Base-by-base conservation (phyloP, 1,140 invertebrate genomes). In the Nomia melanderi region DNA sequence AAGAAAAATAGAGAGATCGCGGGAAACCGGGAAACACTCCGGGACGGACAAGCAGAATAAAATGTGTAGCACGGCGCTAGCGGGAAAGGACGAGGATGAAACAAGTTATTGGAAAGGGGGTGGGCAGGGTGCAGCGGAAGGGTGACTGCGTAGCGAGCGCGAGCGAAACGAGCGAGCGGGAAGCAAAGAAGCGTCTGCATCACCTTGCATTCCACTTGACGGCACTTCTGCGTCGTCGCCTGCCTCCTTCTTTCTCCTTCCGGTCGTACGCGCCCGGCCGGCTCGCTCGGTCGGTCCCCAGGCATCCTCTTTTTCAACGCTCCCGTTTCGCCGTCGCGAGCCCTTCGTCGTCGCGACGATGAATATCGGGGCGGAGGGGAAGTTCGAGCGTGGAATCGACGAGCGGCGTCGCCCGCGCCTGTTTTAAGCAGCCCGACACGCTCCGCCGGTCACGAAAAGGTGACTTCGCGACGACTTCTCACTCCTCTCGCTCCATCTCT, bases 171-270 rank as follows among this genome's bases (percentile, higher is more conserved):
- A 78, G 71, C 36, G 59, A 67, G 54, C 23, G 64, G 63, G 67
- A 67, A 39, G 81, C 70, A 69, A 8, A 63, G 56, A 50, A 65
- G 74, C 64, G 67, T 73, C 67, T 82, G 59, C 81, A 73, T 81
- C 81, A 82, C 81, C 81, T 83, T 82, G 79, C 81, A 69, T 81
- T 83, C 79, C 57, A 82, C 81, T 83, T 77, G 66, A 77, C 74
- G 79, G 81, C 64, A 83, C 81, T 83, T 83, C 67, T 82, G 75
- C 81, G 76, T 83, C 81, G 81, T 62, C 81, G 81, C 63, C 69
- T 64, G 39, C 39, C 59, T 65, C 59, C 75, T 77, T 81, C 81
- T 82, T 81, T 82, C 65, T 69, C 53, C 63, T 82, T 69, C 54
- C 73, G 64, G 63, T 67, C 17, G 36, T 64, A 33, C 50, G 33